A percentile compares a stretch with the other conserved stretches of the same genome.
phyloP scores from a whole-genome alignment of 2,113 vertebrate genomes.

The Zosterops pallidus region DNA sequence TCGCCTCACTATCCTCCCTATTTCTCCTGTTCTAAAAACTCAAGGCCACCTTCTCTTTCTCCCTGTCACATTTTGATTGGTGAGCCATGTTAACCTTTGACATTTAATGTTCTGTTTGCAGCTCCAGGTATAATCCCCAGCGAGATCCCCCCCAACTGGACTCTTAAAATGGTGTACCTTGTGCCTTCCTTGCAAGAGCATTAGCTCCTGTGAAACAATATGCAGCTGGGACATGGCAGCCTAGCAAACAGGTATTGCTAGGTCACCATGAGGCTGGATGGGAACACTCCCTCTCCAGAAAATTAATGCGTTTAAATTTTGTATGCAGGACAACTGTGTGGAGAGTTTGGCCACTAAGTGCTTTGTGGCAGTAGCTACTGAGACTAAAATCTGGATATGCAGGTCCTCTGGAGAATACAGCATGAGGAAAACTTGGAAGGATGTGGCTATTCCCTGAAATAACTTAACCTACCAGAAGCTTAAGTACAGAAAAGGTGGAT shows the following conservation, averaged over 20 bases:
- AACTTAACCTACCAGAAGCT: neutral
- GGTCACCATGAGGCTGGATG: neutral
- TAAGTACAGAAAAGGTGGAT: neutral
- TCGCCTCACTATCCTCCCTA: neutral
- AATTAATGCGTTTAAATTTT: neutral
- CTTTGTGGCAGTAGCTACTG: neutral
- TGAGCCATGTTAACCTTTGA: rapidly evolving
- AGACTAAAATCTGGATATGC: neutral
- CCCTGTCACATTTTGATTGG: neutral
- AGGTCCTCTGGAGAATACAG: neutral
- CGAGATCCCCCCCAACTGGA: neutral
- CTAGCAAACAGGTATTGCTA: neutral
- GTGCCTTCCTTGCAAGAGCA: neutral
- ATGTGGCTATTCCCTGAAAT: neutral
- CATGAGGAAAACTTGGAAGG: neutral
- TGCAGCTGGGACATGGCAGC: neutral
- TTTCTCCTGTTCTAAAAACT: neutral
- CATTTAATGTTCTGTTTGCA: neutral
- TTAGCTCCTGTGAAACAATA: neutral
- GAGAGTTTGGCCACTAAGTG: neutral
- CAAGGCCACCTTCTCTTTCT: neutral
- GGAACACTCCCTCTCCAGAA: neutral
- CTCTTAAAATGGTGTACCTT: neutral
- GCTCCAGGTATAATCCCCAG: neutral
- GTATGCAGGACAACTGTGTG: neutral